These are phyloP conservation scores for Folsomia manolachei DNA, from an alignment of 2,888 invertebrate species.

Conservation along the genomic window DNA sequence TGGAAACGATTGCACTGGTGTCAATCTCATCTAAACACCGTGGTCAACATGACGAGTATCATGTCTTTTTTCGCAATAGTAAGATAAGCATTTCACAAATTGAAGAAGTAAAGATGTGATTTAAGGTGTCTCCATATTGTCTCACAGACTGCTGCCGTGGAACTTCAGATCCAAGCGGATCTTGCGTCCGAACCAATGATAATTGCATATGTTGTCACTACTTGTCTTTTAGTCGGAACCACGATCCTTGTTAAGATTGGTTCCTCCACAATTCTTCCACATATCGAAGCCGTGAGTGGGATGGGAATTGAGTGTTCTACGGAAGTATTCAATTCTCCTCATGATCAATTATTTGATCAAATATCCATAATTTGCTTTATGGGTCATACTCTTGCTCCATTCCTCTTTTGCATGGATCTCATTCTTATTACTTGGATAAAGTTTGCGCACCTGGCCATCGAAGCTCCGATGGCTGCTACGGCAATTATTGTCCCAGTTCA, in stretches of 20 bases:
- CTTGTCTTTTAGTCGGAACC: slow-evolving; percentile 28
- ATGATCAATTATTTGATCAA: slow-evolving; percentile 33
- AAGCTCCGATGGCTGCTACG: slow-evolving; percentile 33
- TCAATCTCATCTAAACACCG: slow-evolving; percentile 6
- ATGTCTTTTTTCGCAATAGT: slow-evolving; percentile 17
- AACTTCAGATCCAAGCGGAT: slow-evolving; percentile 29
- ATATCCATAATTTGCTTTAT: slow-evolving; percentile 31
- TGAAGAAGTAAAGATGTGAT: not conserved
- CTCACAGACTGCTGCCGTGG: slow-evolving; percentile 31
- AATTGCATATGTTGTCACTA: slow-evolving; percentile 30
- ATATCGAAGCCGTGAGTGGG: slow-evolving; percentile 29
- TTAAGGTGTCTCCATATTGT: not conserved
- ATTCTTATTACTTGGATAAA: slow-evolving; percentile 40
- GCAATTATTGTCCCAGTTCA: slow-evolving; percentile 31
- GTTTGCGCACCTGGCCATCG: slow-evolving; percentile 22
- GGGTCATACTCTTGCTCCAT: slow-evolving; percentile 28
- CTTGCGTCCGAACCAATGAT: slow-evolving; percentile 21
- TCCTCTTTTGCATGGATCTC: slow-evolving; percentile 38
- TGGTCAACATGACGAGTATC: not conserved
- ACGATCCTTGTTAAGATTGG: slow-evolving; percentile 30
- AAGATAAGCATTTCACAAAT: not conserved
- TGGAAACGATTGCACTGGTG: slow-evolving; percentile 14
- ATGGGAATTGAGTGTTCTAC: not conserved
- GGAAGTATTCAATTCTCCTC: slow-evolving; percentile 28
- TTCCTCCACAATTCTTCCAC: slow-evolving; percentile 29